Base-by-base conservation (phyloP, 2,113 vertebrate species). In the Mormyrus iriodes region DNA sequence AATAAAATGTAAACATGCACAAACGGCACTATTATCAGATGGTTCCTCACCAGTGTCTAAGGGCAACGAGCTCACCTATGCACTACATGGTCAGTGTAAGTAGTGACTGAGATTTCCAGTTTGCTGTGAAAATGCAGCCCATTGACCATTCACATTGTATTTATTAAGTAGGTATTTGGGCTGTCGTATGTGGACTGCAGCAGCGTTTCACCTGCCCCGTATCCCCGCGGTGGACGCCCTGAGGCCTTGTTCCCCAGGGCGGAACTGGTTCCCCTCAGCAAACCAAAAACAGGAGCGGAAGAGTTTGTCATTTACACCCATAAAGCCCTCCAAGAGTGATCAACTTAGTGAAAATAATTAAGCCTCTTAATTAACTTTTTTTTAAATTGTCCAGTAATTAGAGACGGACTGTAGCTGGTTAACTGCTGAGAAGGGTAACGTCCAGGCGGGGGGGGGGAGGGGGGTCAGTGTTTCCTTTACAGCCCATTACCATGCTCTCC, bases 401-500 rank as follows among this genome's bases (percentile, higher is more conserved):
- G 52, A 83, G 42, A 90, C 58, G 69, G 73, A 79, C 86, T 69
- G 61, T 89, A 90, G 85, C 39, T 88, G 65, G 88, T 76, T 87
- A 87, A 87, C 53, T 84, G 53, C 61, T 76, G 89, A 61, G 83
- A 31, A 35, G 35, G 31, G 90, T 49, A 88, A 83, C 52, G 51
- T 58, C 87, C 24, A 51, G 85, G 73, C 27, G 31, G 69, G 88
- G 27, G 55, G 85, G 65, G 87, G 85, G 88, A 89, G 49, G 65
- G 82, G 82, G 51, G 65, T 55, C 87, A 52, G 53, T 17, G 46
- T 88, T 73, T 85, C 89, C 53, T 91, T 90, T 91, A 87, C 91
- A 88, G 52, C 58, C 89, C 91, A 90, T 90, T 91, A 91, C 65
- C 35, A 88, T 76, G 84, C 89, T 90, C 73, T 27, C 89, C 88